Base-by-base conservation (phyloP, 92 coral and sea anemone genomes). In the Plumapathes pennacea region DNA sequence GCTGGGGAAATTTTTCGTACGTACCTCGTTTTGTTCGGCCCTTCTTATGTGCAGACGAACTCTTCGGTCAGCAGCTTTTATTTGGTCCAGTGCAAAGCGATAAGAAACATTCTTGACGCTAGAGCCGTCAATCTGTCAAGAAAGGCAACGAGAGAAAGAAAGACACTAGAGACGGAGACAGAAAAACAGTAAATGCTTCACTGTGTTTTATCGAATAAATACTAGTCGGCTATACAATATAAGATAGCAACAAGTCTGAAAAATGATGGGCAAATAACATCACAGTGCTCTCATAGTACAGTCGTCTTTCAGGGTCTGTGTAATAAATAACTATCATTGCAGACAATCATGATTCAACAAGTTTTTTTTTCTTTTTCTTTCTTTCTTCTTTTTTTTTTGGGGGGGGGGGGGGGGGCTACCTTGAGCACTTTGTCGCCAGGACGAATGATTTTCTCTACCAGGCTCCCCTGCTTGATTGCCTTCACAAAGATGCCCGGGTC, bases 401-500 rank as follows among this genome's bases (percentile, higher is more conserved):
- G n/a, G n/a, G n/a, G n/a, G n/a, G n/a, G n/a, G n/a, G n/a, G n/a
- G n/a, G n/a, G n/a, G n/a, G 32, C 12, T 54, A 86, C 95, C 82
- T 83, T 77, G 4, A 86, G 68, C 28, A 86, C 74, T 49, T 86
- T 82, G 79, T 86, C 95, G 0, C 95, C 95, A n/a, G 89, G 84
- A 1, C 63, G 80, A 12, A 86, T 38, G 8, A 67, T 69, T 21
- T 74, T 84, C 20, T 81, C 58, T 8, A 86, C 51, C 11, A 74
- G 54, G 38, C 90, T 77, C 11, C 96, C 96, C 39, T 71, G 74
- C 48, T 78, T 87, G 23, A 87, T 79, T 1, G 60, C 59, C 38
- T 80, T 74, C 42, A 87, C 59, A 40, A 87, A 87, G 14, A 87
- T 79, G 25, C 96, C 96, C 3, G 96, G 96, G 42, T 87, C 96